Evolutionary conservation across 2,797 vertebrate genomes (phyloP).

Genomic region (Gymnopithys bicolor): DNA sequence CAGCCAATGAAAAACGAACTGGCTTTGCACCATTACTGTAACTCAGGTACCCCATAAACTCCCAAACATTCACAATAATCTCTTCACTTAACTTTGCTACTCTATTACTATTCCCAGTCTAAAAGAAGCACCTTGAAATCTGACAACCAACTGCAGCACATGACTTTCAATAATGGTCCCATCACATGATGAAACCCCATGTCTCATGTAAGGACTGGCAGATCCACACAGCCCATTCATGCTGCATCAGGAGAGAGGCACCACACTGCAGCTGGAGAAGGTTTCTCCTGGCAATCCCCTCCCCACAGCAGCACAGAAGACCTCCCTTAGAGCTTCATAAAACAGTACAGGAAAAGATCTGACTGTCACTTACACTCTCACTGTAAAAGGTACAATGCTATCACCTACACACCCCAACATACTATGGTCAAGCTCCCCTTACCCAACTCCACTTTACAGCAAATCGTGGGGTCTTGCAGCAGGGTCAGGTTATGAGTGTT

Average conservation of each 20-base stretch:
- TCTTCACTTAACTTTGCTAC: background rate
- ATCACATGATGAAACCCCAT: rapidly evolving
- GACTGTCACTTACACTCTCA: background rate
- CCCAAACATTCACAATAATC: background rate
- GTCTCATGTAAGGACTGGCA: rapidly evolving
- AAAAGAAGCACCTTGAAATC: background rate
- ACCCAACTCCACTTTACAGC: background rate
- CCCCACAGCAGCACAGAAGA: background rate
- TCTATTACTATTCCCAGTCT: background rate
- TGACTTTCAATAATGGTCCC: background rate
- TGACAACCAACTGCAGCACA: background rate
- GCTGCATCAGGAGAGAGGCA: background rate
- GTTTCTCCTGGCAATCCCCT: background rate
- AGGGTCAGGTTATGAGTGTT: background rate
- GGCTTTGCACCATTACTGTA: background rate
- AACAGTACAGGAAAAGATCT: background rate
- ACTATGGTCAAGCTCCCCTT: background rate
- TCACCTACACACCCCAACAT: background rate
- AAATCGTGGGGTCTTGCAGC: background rate
- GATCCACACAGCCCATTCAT: background rate
- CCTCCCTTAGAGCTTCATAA: background rate
- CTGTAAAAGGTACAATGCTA: background rate
- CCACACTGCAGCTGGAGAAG: background rate
- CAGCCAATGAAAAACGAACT: background rate
- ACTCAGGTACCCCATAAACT: background rate